Conservation (phyloP, 2,888 invertebrate genomes). For the Cheilosia vernalis region DNA sequence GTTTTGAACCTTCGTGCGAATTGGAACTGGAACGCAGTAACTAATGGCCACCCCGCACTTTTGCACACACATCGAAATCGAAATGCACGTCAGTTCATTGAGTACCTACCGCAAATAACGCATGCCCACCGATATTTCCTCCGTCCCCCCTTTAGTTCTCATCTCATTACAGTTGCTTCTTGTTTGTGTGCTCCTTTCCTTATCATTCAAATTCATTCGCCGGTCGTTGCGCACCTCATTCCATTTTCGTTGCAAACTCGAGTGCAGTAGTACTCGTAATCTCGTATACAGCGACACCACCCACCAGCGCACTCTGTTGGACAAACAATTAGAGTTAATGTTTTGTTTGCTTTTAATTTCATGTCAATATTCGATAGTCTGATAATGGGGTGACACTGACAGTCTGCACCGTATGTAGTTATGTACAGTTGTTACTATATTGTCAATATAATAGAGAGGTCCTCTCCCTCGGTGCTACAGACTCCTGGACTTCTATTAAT, state of each 20-base stretch:
- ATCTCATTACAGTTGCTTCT: conserved; percentile 23
- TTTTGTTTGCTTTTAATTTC: conserved; percentile 68
- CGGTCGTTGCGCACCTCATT: conserved; percentile 26
- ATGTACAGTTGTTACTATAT: background rate
- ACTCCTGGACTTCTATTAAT: conserved; percentile 52
- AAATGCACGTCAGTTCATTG: conserved; percentile 28
- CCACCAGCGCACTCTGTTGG: conserved; percentile 65
- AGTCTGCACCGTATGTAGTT: background rate
- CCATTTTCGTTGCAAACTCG: conserved; percentile 28
- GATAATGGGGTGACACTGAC: conserved; percentile 26
- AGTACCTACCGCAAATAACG: conserved; percentile 43
- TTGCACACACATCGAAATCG: background rate
- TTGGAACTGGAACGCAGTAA: too few species aligned
- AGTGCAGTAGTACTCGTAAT: conserved; percentile 54
- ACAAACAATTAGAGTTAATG: conserved; percentile 71
- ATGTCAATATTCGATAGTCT: conserved; percentile 57
- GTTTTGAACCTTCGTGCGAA: too few species aligned
- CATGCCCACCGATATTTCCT: conserved; percentile 17
- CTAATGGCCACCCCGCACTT: background rate
- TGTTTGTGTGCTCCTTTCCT: conserved; percentile 20
- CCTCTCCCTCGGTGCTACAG: background rate
- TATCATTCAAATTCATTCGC: conserved; percentile 30
- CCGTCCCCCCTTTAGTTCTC: background rate
- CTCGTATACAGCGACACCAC: background rate
- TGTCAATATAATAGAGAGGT: background rate